A percentile compares a stretch with the other conserved stretches of the same genome.
These are phyloP conservation scores for Lacanobia oleracea DNA, from an alignment of 2,888 invertebrate genomes.

Conservation along the genomic window DNA sequence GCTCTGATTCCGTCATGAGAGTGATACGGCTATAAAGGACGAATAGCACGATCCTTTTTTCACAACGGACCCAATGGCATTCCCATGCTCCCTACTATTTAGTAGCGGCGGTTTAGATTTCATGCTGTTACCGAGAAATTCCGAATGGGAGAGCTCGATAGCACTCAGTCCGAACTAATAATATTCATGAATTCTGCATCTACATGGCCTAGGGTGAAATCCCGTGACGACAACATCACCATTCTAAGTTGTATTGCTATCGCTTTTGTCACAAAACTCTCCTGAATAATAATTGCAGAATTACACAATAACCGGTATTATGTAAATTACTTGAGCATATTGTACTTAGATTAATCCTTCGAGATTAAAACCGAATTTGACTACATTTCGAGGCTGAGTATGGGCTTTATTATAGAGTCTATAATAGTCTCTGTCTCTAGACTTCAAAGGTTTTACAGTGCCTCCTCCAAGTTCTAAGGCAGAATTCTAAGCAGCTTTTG, in stretches of 20 bases:
- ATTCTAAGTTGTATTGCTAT: constrained; percentile 9
- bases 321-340: constrained; percentile 15
- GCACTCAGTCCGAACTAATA: background rate
- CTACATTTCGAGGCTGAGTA: background rate
- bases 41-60: too few relatives aligned
- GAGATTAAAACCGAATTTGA: constrained; percentile 31
- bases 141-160: background rate
- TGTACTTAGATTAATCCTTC: constrained; percentile 19
- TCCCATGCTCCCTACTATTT: too few relatives aligned
- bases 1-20: too few relatives aligned
- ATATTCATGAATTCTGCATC: background rate
- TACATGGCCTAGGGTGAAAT: background rate
- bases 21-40: too few relatives aligned
- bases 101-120: too few relatives aligned
- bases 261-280: constrained; percentile 21
- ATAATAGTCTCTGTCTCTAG: background rate
- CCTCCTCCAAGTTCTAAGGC: constrained; percentile 6
- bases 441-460: constrained; percentile 7
- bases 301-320: constrained; percentile 23
- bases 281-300: constrained; percentile 9
- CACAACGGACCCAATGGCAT: too few relatives aligned
- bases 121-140: background rate
- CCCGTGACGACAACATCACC: background rate
- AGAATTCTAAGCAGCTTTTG: constrained; percentile 7
- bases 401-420: background rate